Base-by-base conservation (phyloP, 64 coral and sea anemone species). In the Porites australiensis region DNA sequence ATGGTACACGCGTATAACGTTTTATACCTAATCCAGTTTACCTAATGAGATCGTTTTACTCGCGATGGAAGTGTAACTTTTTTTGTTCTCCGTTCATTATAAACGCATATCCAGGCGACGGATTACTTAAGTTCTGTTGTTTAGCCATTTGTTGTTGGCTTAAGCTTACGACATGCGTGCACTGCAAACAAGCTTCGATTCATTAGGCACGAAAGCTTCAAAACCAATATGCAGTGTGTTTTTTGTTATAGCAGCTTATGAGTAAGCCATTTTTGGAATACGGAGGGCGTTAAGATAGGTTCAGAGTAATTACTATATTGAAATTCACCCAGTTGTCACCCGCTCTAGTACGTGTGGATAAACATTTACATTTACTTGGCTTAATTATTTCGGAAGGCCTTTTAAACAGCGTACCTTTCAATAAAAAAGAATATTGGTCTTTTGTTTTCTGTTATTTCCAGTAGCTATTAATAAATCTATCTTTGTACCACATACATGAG, bases 141-240 rank as follows among this genome's bases (percentile, higher is more conserved):
- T 37, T 37, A 0, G 27, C 13, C 12, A 45, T 61, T 80, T 80
- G 1, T 27, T 61, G 77, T 58, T 80, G 53, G 11, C 53, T 58
- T 59, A 60, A 23, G 18, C 66, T 70, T 18, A 23, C 55, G 22
- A 55, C 55, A 58, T 60, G 77, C 77, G 20, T 60, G 53, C 23
- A 44, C 54, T 37, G 15, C 61, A 44, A 60, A 80, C 19, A 70
- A 22, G 66, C 66, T 3, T 70, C n/a, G 55, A 57, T 9, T 80
- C 1, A 80, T 60, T 80, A 55, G 54, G 21, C 77, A 60, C 55
- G 55, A 54, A 80, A 80, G 6, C 53, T 20, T 8, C 20, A 78
- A 77, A 55, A 80, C 77, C 37, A 80, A 80, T 16, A 62, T 80
- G 11, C 54, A 61, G 4, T 12, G 5, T 79, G 77, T 79, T 79